These are phyloP conservation scores for Digitonthophagus gazella DNA, from an alignment of 2,888 invertebrate genomes.

Conservation along the genomic window DNA sequence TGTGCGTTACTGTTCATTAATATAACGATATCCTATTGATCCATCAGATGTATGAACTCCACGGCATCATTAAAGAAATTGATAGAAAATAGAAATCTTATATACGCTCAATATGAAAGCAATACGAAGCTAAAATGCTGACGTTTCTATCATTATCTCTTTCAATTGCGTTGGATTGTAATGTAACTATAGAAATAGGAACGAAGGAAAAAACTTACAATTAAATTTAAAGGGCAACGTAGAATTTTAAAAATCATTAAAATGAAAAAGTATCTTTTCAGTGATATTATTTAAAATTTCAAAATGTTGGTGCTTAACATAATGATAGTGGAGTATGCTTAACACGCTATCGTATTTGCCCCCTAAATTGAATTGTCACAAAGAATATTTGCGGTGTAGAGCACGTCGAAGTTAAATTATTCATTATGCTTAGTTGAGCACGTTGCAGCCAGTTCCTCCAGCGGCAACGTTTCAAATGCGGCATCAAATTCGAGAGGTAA, in stretches of 20 bases:
- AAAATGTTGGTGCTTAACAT: neutral
- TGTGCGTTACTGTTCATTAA: neutral
- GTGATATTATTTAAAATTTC: neutral
- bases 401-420: constrained; percentile 39
- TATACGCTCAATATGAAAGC: too few relatives aligned
- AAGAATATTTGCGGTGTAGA: constrained; percentile 32
- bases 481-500: neutral
- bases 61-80: too few relatives aligned
- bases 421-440: constrained; percentile 13
- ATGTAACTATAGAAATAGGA: neutral
- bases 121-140: neutral
- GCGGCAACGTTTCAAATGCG: neutral
- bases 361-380: neutral
- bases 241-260: neutral
- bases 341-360: neutral
- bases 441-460: neutral
- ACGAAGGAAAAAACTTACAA: neutral
- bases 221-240: neutral
- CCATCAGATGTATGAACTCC: too few relatives aligned
- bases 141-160: neutral
- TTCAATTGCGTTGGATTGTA: neutral
- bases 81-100: too few relatives aligned
- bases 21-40: neutral
- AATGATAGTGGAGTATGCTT: neutral
- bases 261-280: neutral